Evolutionary conservation across 2,113 vertebrate genomes (phyloP).

Genomic region (Copsychus sechellarum): DNA sequence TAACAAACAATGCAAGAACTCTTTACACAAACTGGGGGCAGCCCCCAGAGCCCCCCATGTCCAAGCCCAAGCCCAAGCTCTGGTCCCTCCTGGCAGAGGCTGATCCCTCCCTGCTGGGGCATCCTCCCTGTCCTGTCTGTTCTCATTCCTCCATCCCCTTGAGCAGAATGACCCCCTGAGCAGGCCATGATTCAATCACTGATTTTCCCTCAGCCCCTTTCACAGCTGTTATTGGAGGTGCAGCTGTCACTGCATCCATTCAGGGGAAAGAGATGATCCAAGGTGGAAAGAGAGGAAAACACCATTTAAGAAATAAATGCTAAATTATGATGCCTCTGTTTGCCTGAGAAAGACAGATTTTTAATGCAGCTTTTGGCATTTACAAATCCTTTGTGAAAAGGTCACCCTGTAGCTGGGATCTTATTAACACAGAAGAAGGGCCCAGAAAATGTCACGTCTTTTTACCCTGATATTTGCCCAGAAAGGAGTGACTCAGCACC

Average conservation of each 20-base stretch:
- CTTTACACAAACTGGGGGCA: rapidly evolving
- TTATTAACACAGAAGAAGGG: slow-evolving; percentile 76
- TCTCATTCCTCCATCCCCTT: neutral
- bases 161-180: neutral
- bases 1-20: rapidly evolving
- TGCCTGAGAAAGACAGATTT: slow-evolving; percentile 71
- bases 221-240: neutral
- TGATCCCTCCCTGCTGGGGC: neutral
- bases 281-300: neutral
- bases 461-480: slow-evolving; percentile 76
- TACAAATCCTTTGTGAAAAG: slow-evolving; percentile 86
- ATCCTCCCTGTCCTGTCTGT: too few relatives aligned
- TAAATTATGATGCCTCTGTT: slow-evolving; percentile 58
- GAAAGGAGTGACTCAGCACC: slow-evolving; percentile 59
- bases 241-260: neutral
- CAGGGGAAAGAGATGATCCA: neutral
- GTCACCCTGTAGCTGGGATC: slow-evolving; percentile 77
- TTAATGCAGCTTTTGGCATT: slow-evolving; percentile 82
- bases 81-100: neutral
- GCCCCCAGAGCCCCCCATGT: rapidly evolving
- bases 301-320: slow-evolving; percentile 39
- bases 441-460: slow-evolving; percentile 80
- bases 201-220: neutral
- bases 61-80: too few relatives aligned
- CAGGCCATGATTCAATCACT: rapidly evolving